Evolutionary conservation across 2,888 invertebrate species (phyloP).

Genomic region (Camponotus fellah): DNA sequence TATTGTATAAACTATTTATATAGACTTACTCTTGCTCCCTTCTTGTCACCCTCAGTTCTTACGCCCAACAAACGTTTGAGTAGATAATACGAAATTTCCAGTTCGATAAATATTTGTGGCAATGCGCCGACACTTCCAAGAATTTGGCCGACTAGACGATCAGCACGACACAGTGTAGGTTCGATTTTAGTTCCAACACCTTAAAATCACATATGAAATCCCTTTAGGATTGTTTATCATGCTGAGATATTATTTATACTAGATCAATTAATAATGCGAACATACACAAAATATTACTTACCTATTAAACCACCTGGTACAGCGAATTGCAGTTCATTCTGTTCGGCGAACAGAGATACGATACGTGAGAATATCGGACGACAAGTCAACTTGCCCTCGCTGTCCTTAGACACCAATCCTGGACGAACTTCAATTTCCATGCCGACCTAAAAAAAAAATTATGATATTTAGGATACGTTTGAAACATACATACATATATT

Average conservation of each 20-base stretch:
- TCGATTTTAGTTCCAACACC: constrained; percentile 99
- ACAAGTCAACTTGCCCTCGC: constrained; percentile 98
- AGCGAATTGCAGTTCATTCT: constrained; percentile 99
- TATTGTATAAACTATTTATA: not conserved
- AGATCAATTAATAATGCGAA: not conserved
- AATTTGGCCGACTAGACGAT: constrained; percentile 97
- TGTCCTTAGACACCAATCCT: constrained; percentile 98
- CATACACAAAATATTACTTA: constrained; percentile 70
- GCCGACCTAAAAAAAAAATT: constrained; percentile 89
- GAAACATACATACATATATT: not conserved
- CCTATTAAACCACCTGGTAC: constrained; percentile 99
- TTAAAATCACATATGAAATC: constrained; percentile 72
- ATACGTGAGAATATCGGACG: constrained; percentile 98
- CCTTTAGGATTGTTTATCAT: not conserved
- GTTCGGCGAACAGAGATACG: constrained; percentile 98
- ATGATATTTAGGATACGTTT: not conserved
- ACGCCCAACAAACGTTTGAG: constrained; percentile 98
- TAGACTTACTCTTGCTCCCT: constrained; percentile 94
- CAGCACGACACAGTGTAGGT: constrained; percentile 99
- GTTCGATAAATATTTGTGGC: constrained; percentile 98
- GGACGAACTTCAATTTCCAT: constrained; percentile 99
- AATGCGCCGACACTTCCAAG: constrained; percentile 98
- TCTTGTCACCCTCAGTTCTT: constrained; percentile 99
- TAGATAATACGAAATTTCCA: constrained; percentile 99
- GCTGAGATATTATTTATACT: not conserved